These are phyloP conservation scores for Parasteatoda tepidariorum DNA, from an alignment of 1,140 invertebrate genomes.

Conservation along the genomic window DNA sequence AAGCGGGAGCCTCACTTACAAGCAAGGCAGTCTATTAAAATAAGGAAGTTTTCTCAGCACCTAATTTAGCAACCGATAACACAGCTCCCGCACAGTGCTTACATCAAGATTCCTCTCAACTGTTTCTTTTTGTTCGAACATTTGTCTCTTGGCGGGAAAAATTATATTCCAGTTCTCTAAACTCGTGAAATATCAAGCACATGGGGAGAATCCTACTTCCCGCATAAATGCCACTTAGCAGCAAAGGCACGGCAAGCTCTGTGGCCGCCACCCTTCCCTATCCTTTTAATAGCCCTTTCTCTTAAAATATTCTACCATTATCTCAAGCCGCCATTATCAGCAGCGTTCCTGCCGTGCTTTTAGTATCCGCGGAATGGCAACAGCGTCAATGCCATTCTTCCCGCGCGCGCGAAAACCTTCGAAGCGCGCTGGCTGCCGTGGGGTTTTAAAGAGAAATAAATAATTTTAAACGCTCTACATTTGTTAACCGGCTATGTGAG, in stretches of 20 bases:
- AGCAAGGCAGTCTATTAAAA: slow-evolving; percentile 29
- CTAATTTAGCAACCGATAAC: slow-evolving; percentile 48
- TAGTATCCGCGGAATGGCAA: slow-evolving; percentile 48
- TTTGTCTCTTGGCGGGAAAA: slow-evolving; percentile 40
- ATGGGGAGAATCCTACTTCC: slow-evolving; percentile 12
- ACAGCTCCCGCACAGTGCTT: not conserved
- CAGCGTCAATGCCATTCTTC: slow-evolving; percentile 40
- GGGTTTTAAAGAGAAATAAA: slow-evolving; percentile 23
- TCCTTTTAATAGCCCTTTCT: slow-evolving; percentile 46
- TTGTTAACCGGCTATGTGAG: slow-evolving; percentile 25
- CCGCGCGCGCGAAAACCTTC: not conserved
- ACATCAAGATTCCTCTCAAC: slow-evolving; percentile 12
- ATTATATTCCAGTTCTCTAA: slow-evolving; percentile 52
- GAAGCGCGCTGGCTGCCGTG: not conserved
- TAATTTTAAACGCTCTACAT: slow-evolving; percentile 41
- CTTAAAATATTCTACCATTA: slow-evolving; percentile 54
- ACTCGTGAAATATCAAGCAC: slow-evolving; percentile 40
- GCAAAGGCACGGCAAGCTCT: slow-evolving; percentile 29
- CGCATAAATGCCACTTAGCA: slow-evolving; percentile 54
- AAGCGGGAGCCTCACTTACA: not conserved
- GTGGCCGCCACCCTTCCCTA: not conserved
- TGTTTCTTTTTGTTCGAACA: slow-evolving; percentile 37
- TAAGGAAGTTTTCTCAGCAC: slow-evolving; percentile 24
- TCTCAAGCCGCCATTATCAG: slow-evolving; percentile 54
- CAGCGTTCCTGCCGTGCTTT: slow-evolving; percentile 41